phyloP scores from a whole-genome alignment of 1,140 invertebrate genomes.

The Pemphigus obesinymphae region DNA sequence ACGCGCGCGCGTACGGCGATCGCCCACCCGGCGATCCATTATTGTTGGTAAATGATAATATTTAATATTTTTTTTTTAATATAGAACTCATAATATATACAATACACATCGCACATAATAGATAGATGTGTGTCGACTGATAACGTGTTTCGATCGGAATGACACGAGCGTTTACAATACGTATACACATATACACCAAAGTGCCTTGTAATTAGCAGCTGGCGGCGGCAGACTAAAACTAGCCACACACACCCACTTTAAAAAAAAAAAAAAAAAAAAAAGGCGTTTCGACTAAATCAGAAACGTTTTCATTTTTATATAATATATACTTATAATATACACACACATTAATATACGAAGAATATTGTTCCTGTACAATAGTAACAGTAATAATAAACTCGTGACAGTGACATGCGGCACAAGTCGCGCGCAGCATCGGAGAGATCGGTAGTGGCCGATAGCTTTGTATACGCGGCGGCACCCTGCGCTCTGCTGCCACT shows the following conservation, averaged over 20 bases:
- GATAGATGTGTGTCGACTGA: slow-evolving; percentile 21
- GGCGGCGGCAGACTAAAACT: neutral
- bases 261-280: neutral
- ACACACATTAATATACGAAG: neutral
- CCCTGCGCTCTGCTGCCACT: neutral
- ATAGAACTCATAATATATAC: neutral
- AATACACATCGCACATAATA: neutral
- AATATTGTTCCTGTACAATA: neutral
- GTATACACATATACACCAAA: neutral
- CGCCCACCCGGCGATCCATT: slow-evolving; percentile 24
- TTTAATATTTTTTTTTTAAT: neutral
- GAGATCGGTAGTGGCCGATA: slow-evolving; percentile 35
- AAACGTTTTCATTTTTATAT: slow-evolving; percentile 5
- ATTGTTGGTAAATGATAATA: too few species aligned
- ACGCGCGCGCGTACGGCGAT: too few species aligned
- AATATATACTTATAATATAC: too few species aligned
- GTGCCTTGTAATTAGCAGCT: slow-evolving; percentile 39
- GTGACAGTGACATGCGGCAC: slow-evolving; percentile 38
- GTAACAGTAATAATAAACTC: neutral
- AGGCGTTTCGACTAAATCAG: slow-evolving; percentile 16
- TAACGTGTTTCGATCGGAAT: slow-evolving; percentile 26
- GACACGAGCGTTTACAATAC: slow-evolving; percentile 34
- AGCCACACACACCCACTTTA: slow-evolving; percentile 25
- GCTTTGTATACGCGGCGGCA: slow-evolving; percentile 26
- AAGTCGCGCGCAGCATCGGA: neutral